phyloP scores from a whole-genome alignment of 2,797 vertebrate species.

The Geotria australis region DNA sequence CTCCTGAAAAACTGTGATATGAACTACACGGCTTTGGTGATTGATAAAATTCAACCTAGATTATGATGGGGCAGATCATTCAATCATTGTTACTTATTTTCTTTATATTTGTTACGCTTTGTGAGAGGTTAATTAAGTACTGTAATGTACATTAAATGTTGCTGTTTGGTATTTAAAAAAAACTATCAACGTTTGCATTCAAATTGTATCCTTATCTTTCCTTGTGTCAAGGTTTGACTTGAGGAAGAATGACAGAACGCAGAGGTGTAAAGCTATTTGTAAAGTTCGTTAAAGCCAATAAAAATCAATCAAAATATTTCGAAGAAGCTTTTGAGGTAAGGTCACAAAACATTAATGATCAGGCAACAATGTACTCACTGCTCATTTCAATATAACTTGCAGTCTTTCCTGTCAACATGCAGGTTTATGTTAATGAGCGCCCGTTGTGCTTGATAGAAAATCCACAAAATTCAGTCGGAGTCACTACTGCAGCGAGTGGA shows the following conservation, averaged over 20 bases:
- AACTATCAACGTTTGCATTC: no score
- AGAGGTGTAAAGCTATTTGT: constrained; percentile 34
- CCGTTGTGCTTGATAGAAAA: constrained; percentile 22
- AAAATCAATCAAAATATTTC: constrained; percentile 22
- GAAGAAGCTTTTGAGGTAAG: constrained; percentile 52
- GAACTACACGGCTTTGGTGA: no score
- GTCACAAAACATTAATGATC: not conserved
- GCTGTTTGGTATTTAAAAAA: no score
- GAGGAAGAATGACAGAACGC: constrained; percentile 25
- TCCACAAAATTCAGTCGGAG: constrained; percentile 64
- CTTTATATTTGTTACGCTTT: no score
- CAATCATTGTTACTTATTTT: no score
- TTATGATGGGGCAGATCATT: no score
- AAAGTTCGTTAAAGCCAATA: constrained; percentile 43
- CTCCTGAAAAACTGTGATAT: no score
- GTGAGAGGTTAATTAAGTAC: no score
- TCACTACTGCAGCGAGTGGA: constrained; percentile 41
- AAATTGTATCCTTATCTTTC: constrained; percentile 1
- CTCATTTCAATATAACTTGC: no score
- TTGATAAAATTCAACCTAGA: no score
- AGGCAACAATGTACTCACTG: no score
- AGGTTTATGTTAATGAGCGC: constrained; percentile 1
- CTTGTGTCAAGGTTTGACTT: constrained; percentile 6
- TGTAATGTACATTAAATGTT: no score
- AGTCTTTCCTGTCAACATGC: not conserved